phyloP scores from a whole-genome alignment of 1,140 invertebrate genomes.

The Euwallacea similis region DNA sequence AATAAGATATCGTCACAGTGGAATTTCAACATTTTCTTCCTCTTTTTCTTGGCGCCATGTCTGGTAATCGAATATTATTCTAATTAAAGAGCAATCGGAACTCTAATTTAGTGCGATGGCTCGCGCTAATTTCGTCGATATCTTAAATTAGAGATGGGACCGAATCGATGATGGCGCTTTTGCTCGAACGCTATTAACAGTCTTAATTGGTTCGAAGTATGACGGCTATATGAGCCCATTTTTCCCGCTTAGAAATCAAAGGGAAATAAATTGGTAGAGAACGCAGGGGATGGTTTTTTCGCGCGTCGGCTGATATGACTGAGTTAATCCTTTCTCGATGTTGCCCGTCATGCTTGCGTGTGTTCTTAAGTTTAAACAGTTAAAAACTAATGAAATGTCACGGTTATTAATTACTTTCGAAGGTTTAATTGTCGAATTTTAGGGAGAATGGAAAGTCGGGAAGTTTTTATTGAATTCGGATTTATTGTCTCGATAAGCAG shows the following conservation, averaged over 20 bases:
- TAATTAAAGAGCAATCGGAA: slow-evolving; percentile 13
- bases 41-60: too few relatives aligned
- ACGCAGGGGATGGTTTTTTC: too few relatives aligned
- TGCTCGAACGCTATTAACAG: slow-evolving; percentile 1
- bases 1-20: too few relatives aligned
- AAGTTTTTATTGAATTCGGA: too few relatives aligned
- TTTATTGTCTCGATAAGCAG: too few relatives aligned
- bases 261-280: too few relatives aligned
- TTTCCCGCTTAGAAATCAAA: neutral
- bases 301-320: neutral
- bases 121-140: slow-evolving; percentile 15
- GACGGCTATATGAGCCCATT: neutral
- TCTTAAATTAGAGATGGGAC: slow-evolving; percentile 6
- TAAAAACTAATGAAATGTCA: neutral
- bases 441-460: neutral
- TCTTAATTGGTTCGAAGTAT: slow-evolving; percentile 1
- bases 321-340: neutral
- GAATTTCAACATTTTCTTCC: too few relatives aligned
- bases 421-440: neutral
- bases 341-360: neutral
- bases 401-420: neutral
- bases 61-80: slow-evolving; percentile 2
- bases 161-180: neutral
- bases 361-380: neutral
- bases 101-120: slow-evolving; percentile 11